phyloP scores from a whole-genome alignment of 1,140 invertebrate genomes.

The Tetragonula clypearis region DNA sequence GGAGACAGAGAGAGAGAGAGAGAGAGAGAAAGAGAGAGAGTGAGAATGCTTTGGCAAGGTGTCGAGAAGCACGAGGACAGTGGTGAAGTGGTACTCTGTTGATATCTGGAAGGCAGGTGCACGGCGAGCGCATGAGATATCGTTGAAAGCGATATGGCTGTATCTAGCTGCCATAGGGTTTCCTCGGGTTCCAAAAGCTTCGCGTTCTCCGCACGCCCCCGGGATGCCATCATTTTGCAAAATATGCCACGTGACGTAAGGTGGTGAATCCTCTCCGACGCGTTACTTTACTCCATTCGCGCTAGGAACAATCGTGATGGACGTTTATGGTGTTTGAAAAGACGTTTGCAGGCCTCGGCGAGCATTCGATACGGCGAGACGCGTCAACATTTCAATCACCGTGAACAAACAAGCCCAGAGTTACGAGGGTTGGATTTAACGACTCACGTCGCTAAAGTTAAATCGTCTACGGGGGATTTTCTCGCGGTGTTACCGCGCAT shows the following conservation, averaged over 20 bases:
- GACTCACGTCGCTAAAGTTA: background rate
- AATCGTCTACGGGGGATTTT: background rate
- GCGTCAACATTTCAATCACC: background rate
- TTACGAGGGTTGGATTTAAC: background rate
- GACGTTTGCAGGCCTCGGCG: background rate
- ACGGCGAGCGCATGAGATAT: slow-evolving; percentile 47
- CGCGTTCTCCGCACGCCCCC: background rate
- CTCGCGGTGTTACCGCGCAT: background rate
- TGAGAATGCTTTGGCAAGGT: background rate
- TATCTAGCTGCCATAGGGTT: slow-evolving; percentile 26
- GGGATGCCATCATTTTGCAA: slow-evolving; percentile 33
- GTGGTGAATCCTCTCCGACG: slow-evolving; percentile 22
- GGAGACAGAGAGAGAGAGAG: background rate
- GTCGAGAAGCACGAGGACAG: background rate
- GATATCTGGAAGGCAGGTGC: slow-evolving; percentile 55
- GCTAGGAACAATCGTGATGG: slow-evolving; percentile 42
- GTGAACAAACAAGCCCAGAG: background rate
- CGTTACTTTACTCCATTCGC: slow-evolving; percentile 25
- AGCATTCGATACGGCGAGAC: slow-evolving; percentile 13
- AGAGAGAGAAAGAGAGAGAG: background rate
- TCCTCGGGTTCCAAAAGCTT: slow-evolving; percentile 25
- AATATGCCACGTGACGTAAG: slow-evolving; percentile 29
- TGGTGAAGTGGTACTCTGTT: slow-evolving; percentile 16
- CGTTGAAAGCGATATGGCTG: slow-evolving; percentile 61
- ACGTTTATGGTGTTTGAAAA: slow-evolving; percentile 56